A percentile compares a stretch with the other conserved stretches of the same genome.
phyloP scores from a whole-genome alignment of 2,113 vertebrate species.

The Climacteris rufus region DNA sequence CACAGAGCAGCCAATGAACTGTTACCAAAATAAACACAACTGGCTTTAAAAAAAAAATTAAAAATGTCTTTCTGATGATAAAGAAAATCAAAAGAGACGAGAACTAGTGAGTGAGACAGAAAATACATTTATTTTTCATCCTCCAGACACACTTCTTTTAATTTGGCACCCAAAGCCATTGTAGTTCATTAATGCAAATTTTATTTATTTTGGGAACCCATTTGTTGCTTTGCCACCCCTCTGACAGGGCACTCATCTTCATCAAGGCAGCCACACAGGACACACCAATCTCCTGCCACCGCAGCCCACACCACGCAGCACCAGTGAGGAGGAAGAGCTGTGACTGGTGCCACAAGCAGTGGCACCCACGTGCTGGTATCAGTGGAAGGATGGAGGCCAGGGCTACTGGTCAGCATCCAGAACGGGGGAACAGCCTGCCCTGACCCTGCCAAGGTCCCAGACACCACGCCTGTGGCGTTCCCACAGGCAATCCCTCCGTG shows the following conservation, averaged over 20 bases:
- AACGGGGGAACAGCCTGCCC: not conserved
- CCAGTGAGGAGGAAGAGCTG: not conserved
- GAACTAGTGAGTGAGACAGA: not conserved
- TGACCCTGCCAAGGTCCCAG: not conserved
- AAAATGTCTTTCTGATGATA: slow-evolving; percentile 31
- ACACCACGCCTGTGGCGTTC: not conserved
- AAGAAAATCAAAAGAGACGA: slow-evolving; percentile 25
- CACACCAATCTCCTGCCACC: not conserved
- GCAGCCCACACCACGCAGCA: not conserved
- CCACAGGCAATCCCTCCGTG: not conserved
- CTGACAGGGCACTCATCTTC: slow-evolving; percentile 40
- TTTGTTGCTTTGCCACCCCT: slow-evolving; percentile 34
- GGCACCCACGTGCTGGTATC: not conserved
- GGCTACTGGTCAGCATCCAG: not conserved
- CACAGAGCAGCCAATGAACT: slow-evolving; percentile 31
- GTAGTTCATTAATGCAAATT: slow-evolving; percentile 46
- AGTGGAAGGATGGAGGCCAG: not conserved
- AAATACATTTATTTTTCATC: slow-evolving; percentile 28
- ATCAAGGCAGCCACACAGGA: not conserved
- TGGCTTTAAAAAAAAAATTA: not conserved
- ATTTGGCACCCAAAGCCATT: slow-evolving; percentile 12
- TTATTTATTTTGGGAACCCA: slow-evolving; percentile 7
- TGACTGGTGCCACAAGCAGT: not conserved
- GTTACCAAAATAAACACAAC: slow-evolving; percentile 58
- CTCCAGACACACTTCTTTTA: slow-evolving; percentile 5